Conservation (phyloP, 2,113 vertebrate genomes). For the Dendrocopos noguchii region DNA sequence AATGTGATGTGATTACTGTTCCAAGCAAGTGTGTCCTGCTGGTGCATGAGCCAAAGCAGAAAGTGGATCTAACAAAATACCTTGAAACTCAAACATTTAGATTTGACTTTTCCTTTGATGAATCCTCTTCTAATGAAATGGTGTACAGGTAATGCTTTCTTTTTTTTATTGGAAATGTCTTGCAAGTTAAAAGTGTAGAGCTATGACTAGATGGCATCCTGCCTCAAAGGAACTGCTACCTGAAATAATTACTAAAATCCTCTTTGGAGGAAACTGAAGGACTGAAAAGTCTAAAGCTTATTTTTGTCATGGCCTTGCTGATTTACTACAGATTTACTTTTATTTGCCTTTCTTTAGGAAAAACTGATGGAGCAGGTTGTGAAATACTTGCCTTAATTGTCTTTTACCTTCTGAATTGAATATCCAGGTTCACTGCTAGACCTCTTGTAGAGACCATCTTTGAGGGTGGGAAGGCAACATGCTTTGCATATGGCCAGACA, state of each 20-base stretch:
- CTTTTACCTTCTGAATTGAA: slow-evolving; percentile 21
- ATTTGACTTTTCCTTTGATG: slow-evolving; percentile 95
- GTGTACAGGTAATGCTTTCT: slow-evolving; percentile 88
- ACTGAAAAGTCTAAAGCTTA: neutral
- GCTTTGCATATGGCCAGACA: slow-evolving; percentile 97
- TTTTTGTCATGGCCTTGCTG: neutral
- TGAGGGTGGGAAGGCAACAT: slow-evolving; percentile 92
- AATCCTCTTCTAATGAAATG: slow-evolving; percentile 87
- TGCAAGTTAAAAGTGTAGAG: neutral
- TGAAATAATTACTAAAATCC: neutral
- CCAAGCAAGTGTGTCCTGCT: slow-evolving; percentile 86
- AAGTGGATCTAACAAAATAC: slow-evolving; percentile 97
- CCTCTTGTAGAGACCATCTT: slow-evolving; percentile 93
- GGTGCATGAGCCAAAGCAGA: slow-evolving; percentile 94
- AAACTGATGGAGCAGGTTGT: neutral
- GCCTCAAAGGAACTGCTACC: neutral
- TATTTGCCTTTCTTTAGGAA: neutral
- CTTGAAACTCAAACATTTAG: slow-evolving; percentile 93
- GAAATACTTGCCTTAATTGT: neutral
- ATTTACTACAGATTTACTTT: neutral
- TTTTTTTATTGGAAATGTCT: neutral
- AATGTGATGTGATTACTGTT: slow-evolving; percentile 95
- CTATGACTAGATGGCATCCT: neutral
- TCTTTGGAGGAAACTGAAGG: neutral
- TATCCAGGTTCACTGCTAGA: slow-evolving; percentile 88